Conservation (phyloP, 2,113 vertebrate genomes). For the Engraulis encrasicolus region DNA sequence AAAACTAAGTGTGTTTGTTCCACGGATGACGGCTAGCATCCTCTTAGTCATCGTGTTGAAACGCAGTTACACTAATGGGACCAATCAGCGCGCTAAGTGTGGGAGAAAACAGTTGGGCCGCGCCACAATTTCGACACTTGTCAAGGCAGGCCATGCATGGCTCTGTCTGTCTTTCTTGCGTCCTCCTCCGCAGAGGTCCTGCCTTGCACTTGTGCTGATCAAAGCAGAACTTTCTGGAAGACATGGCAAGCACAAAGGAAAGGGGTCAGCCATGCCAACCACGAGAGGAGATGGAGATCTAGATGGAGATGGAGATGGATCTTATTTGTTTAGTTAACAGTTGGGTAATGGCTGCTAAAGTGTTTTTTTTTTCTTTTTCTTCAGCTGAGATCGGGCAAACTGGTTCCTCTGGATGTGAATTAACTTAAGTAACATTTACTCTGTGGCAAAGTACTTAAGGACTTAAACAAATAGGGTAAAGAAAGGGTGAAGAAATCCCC, state of each 20-base stretch:
- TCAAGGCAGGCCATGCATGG: not conserved
- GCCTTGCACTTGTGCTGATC: not conserved
- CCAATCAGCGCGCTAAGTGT: not conserved
- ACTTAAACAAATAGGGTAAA: not conserved
- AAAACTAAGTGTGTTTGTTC: not conserved
- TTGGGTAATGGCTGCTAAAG: not conserved
- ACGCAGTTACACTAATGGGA: not conserved
- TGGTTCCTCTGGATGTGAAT: not conserved
- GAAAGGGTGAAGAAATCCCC: not conserved
- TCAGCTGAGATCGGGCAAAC: not conserved
- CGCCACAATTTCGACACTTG: not conserved
- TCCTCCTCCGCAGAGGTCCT: not conserved
- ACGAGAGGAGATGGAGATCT: too few relatives aligned
- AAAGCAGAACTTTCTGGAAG: not conserved
- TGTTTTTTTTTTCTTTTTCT: too few relatives aligned
- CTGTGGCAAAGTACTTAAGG: too few relatives aligned
- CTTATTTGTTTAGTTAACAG: not conserved
- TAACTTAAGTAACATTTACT: not conserved
- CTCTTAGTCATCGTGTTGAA: not conserved
- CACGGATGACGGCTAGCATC: not conserved
- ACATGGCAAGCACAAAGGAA: not conserved
- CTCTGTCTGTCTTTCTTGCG: too few relatives aligned
- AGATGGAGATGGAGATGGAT: slow-evolving; percentile 13
- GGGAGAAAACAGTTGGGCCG: not conserved
- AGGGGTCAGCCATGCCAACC: slow-evolving; percentile 2